A percentile compares a stretch with the other conserved stretches of the same genome.
Evolutionary conservation across 2,797 vertebrate species (phyloP).

Genomic region (Spondyliosoma cantharus): DNA sequence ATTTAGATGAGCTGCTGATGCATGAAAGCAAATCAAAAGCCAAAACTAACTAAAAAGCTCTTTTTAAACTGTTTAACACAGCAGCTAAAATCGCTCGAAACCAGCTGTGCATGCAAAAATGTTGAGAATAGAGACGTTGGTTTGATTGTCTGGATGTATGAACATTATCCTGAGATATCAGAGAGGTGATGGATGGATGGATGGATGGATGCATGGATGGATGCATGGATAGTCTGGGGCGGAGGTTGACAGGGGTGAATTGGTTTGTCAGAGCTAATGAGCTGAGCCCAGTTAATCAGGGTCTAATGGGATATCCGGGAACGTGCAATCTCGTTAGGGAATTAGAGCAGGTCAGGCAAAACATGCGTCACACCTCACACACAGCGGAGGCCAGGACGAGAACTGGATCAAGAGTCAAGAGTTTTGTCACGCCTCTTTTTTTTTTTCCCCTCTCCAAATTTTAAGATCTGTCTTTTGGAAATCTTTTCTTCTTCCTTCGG

Average conservation of each 20-base stretch:
- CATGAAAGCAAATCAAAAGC: neutral
- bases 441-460: too few relatives aligned
- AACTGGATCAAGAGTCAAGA: conserved; percentile 67
- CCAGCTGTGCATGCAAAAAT: neutral
- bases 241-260: conserved; percentile 68
- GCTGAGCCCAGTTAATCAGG: conserved; percentile 84
- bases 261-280: conserved; percentile 83
- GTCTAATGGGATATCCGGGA: conserved; percentile 84
- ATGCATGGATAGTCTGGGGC: conserved; percentile 23
- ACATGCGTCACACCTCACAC: conserved; percentile 79
- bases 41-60: neutral
- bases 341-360: conserved; percentile 79
- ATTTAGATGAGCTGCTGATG: neutral
- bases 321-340: conserved; percentile 83
- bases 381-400: conserved; percentile 11
- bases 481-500: fast-evolving
- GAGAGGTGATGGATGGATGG: neutral
- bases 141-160: neutral
- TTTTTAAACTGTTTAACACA: neutral
- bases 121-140: too few relatives aligned
- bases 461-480: neutral
- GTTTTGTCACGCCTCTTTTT: neutral
- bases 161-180: neutral
- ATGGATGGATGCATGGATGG: too few relatives aligned
- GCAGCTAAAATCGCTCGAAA: neutral